Percentiles rank a stretch among this genome's conserved stretches.
Conservation (phyloP, 2,888 invertebrate genomes). For the Synergus japonicus region DNA sequence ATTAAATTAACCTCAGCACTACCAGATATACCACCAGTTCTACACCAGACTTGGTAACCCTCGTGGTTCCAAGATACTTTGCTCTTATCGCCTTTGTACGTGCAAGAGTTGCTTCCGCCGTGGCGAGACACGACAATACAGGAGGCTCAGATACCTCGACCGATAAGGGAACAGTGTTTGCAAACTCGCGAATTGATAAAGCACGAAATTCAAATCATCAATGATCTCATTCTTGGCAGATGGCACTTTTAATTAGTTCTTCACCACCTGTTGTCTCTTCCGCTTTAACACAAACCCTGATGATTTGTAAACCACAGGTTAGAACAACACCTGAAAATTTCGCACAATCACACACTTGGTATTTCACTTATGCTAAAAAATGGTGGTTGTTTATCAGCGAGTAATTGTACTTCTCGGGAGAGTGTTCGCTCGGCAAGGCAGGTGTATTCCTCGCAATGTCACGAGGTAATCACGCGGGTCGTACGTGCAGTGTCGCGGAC, state of each 20-base stretch:
- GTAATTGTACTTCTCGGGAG: not conserved
- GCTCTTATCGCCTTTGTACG: conserved; percentile 30
- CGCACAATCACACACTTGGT: conserved; percentile 25
- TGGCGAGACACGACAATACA: conserved; percentile 7
- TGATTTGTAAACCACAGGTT: not conserved
- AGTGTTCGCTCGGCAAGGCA: conserved; percentile 26
- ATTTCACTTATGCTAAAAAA: conserved; percentile 5
- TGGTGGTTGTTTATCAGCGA: not conserved
- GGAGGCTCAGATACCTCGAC: conserved; percentile 23
- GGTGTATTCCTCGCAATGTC: conserved; percentile 35
- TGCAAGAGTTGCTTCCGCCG: conserved; percentile 39
- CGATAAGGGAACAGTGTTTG: conserved; percentile 52
- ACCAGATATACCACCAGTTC: not conserved
- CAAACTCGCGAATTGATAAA: conserved; percentile 62
- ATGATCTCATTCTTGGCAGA: conserved; percentile 44
- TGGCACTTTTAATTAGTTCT: conserved; percentile 15
- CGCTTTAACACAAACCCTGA: not conserved
- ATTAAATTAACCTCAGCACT: not conserved
- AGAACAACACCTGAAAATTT: conserved; percentile 5
- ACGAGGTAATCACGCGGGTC: conserved; percentile 40
- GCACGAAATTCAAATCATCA: conserved; percentile 65
- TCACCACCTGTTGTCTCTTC: conserved; percentile 2
- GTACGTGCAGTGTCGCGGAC: conserved; percentile 12
- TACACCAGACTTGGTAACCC: not conserved
- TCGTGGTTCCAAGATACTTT: not conserved